Evolutionary conservation across 2,888 invertebrate species (phyloP).

Genomic region (Euzetes globulus): DNA sequence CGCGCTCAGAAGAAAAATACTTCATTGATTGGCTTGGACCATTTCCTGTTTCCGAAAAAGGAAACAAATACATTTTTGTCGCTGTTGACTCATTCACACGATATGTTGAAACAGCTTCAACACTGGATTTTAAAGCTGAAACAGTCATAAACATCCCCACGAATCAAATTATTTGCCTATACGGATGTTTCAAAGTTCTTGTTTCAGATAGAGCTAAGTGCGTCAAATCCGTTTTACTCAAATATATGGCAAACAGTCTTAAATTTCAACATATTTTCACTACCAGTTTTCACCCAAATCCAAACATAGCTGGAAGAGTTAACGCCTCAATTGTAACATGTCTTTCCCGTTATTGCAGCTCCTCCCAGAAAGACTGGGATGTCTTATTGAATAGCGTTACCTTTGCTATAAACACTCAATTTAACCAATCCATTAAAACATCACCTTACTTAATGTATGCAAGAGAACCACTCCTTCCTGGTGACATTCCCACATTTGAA

Average conservation of each 20-base stretch:
- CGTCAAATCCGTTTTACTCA: not conserved
- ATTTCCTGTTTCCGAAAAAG: slow-evolving; percentile 33
- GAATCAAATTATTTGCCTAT: not conserved
- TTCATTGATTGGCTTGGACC: slow-evolving; percentile 38
- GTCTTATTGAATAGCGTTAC: not conserved
- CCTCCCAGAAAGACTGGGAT: not conserved
- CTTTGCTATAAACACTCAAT: not conserved
- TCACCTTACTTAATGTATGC: not conserved
- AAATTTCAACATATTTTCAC: not conserved
- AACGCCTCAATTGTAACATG: not conserved
- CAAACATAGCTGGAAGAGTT: not conserved
- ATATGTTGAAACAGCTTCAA: slow-evolving; percentile 22
- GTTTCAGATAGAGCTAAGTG: not conserved
- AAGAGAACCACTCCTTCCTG: not conserved
- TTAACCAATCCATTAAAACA: not conserved
- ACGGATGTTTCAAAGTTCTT: not conserved
- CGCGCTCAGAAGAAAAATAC: slow-evolving; percentile 10
- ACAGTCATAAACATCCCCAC: not conserved
- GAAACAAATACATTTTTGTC: slow-evolving; percentile 39
- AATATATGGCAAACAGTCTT: not conserved
- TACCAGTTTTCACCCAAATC: not conserved
- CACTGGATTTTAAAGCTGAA: not conserved
- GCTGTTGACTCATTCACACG: slow-evolving; percentile 38
- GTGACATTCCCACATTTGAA: not conserved
- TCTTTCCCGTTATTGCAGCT: not conserved